Evolutionary conservation across 1,140 invertebrate genomes (phyloP), one percentile per base, ranked within the genome.

Genomic region (Lethocerus indicus): DNA sequence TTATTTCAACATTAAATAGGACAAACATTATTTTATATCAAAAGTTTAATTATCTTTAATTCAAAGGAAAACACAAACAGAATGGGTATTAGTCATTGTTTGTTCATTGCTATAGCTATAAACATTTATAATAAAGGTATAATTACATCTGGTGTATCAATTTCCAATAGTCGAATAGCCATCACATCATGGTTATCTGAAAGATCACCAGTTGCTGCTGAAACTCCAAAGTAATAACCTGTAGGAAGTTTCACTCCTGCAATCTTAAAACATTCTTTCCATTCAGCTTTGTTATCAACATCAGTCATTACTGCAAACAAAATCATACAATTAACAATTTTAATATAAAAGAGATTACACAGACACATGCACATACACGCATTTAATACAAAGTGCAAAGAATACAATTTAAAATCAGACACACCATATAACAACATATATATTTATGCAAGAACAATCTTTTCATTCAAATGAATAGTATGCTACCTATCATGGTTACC

Each of bases 151-250:
- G 78, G 69, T 29, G 76, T 61, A 60, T 92, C 87, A 46, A 95
- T 68, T 63, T 95, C 87, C 61, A 83, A 96, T 54, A 93, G 75
- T 67, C 89, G 87, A 41, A 98, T 72, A 7, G 87, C 82, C 44
- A 95, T 73, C 51, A 99, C 77, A 64, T 98, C 94, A 69, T 98
- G 95, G 64, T 90, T 95, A 72, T 99, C 95, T 40, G 81, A 86
- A 41, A 98, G 68, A 66, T 98, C 91, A 7, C 96, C 96, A 3
- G 96, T 99, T 1, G 91, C 93, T 13, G 95, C 90, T 0, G 88
- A 83, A 13, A 93, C 68, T 35, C 96, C 96, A 65, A 97, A 85
- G 67, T 78, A 95, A 67, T 98, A 98, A 1, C 88, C 88, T 12
- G 92, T 93, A 0, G 96, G 96, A 16, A 99, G 69, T 52, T 81